Evolutionary conservation across 2,888 invertebrate species (phyloP).

Genomic region (Abscondita cerata): DNA sequence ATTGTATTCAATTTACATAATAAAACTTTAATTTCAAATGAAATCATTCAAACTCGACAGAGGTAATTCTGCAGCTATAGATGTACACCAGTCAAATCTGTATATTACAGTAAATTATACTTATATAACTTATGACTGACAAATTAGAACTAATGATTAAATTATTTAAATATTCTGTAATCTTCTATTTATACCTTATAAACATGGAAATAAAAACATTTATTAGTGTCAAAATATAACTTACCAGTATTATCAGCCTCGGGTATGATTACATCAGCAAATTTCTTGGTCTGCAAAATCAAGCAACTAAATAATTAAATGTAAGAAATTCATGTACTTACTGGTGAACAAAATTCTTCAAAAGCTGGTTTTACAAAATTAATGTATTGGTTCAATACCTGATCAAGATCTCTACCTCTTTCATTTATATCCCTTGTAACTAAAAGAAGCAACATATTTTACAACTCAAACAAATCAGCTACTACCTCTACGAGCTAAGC

Average conservation of each 20-base stretch:
- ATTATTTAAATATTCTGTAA: no score
- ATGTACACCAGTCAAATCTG: no score
- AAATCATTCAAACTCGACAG: no score
- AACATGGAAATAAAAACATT: no score
- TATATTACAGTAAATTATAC: no score
- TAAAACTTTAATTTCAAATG: no score
- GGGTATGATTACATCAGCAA: constrained; percentile 99
- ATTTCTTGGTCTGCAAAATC: constrained; percentile 96
- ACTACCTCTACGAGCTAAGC: constrained; percentile 93
- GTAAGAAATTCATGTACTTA: constrained; percentile 60
- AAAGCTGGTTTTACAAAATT: constrained; percentile 99
- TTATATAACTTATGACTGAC: no score
- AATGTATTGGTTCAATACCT: constrained; percentile 96
- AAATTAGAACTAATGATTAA: no score
- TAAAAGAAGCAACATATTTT: constrained; percentile 55
- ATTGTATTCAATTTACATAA: no score
- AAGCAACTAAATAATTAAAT: constrained; percentile 1
- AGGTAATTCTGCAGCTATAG: no score
- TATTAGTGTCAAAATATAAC: no score
- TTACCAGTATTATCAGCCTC: constrained; percentile 97
- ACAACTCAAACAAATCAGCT: neutral
- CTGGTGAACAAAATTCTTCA: constrained; percentile 97
- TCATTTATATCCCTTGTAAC: constrained; percentile 96
- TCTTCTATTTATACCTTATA: no score
- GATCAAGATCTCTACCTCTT: constrained; percentile 91